Percentiles rank a stretch among this genome's conserved stretches.
phyloP scores from a whole-genome alignment of 2,797 vertebrate species.

The Chaenodraco wilsoni region DNA sequence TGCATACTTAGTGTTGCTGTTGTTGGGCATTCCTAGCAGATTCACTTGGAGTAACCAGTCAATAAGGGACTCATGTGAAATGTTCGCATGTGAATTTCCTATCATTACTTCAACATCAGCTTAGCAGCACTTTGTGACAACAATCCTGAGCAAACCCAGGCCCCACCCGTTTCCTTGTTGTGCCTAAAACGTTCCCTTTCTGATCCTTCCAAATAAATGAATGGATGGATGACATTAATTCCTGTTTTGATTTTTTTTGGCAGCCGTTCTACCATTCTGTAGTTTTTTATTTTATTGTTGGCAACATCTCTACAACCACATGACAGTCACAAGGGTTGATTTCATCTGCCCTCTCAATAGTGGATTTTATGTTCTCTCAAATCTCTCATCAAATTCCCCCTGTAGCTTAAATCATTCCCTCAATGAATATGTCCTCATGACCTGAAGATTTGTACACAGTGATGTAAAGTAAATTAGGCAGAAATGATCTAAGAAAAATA shows the following conservation, averaged over 20 bases:
- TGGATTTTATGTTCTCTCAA: conserved; percentile 54
- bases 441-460: conserved; percentile 17
- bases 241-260: conserved; percentile 16
- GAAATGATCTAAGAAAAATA: not conserved
- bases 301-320: conserved; percentile 55
- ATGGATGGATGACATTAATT: conserved; percentile 20
- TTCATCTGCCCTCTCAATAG: conserved; percentile 50
- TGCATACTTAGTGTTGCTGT: not conserved
- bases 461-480: conserved; percentile 20
- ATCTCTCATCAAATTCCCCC: conserved; percentile 56
- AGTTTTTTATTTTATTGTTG: conserved; percentile 45
- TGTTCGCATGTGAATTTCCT: conserved; percentile 7
- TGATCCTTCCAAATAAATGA: conserved; percentile 10
- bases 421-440: conserved; percentile 29
- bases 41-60: not conserved
- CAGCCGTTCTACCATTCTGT: conserved; percentile 10
- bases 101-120: conserved; percentile 11
- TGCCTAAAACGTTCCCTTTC: not conserved
- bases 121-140: conserved; percentile 33
- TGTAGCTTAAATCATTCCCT: conserved; percentile 46
- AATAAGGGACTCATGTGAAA: not conserved
- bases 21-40: not conserved
- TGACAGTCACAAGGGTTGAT: conserved; percentile 81
- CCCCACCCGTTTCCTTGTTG: not conserved
- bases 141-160: not conserved